These are phyloP conservation scores for Asarcornis scutulata DNA, from an alignment of 2,113 vertebrate genomes.

Conservation along the genomic window DNA sequence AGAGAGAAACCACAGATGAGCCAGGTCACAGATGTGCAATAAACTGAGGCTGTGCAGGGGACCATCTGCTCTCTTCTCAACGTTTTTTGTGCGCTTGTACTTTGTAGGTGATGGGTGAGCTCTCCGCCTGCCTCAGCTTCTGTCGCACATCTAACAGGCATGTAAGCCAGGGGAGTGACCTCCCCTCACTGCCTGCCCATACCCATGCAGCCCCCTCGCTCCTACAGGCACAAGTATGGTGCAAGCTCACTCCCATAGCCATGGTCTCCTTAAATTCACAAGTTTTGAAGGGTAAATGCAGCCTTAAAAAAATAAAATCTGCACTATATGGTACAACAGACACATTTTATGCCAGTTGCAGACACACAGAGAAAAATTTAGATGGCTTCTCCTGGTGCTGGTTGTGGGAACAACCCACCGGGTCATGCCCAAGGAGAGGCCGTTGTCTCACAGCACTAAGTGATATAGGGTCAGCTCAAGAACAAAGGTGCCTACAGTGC, in stretches of 20 bases:
- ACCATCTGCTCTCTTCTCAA: neutral
- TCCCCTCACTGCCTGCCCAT: neutral
- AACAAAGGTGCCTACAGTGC: fast-evolving
- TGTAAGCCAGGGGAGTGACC: fast-evolving
- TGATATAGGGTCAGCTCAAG: neutral
- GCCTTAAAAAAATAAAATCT: neutral
- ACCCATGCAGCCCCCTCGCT: fast-evolving
- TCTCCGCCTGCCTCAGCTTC: neutral
- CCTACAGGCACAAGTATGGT: fast-evolving
- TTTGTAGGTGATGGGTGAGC: neutral
- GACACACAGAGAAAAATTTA: neutral
- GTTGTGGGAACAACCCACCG: neutral
- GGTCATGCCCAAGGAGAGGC: neutral
- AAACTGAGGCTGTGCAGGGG: neutral
- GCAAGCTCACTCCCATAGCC: neutral
- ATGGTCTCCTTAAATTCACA: neutral
- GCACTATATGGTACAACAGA: neutral
- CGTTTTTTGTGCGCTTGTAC: neutral
- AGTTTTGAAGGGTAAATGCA: neutral
- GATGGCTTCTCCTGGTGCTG: neutral
- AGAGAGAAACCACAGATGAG: neutral
- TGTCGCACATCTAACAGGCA: neutral
- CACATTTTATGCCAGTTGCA: neutral
- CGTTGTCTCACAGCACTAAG: neutral
- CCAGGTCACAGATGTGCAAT: neutral